Evolutionary conservation across 2,797 vertebrate species (phyloP).

Genomic region (Eleutherodactylus coqui): DNA sequence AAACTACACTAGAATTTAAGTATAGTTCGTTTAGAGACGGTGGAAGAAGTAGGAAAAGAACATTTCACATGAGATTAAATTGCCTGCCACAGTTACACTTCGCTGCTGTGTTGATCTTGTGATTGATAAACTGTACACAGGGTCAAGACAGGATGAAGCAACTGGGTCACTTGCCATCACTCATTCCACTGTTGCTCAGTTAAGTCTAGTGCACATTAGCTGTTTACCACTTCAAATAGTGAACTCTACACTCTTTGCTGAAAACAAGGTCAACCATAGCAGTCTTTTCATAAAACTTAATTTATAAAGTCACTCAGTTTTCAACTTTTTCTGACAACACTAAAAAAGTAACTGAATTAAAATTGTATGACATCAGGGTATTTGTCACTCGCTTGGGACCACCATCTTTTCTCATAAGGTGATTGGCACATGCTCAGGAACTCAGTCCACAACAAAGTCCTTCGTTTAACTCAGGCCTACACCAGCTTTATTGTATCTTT

Average conservation of each 20-base stretch:
- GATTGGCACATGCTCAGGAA: no score
- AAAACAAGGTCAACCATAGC: not conserved
- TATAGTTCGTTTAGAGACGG: not conserved
- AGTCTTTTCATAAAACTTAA: not conserved
- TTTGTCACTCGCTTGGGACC: no score
- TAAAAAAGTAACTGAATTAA: not conserved
- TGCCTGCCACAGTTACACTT: conserved; percentile 17
- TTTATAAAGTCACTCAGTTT: not conserved
- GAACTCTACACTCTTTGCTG: not conserved
- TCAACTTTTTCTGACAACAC: not conserved
- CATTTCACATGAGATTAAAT: not conserved
- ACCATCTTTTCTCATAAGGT: no score
- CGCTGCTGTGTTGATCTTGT: conserved; percentile 25
- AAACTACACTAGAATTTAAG: not conserved
- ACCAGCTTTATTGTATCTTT: no score
- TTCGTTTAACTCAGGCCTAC: no score
- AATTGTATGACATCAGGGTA: not conserved
- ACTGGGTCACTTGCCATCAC: conserved; percentile 49
- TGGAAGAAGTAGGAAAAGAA: not conserved
- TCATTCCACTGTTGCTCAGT: conserved; percentile 5
- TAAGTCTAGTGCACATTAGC: not conserved
- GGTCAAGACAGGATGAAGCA: conserved; percentile 33
- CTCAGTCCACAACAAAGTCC: no score
- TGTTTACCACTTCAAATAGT: not conserved
- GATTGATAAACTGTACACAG: conserved; percentile 35